Evolutionary conservation across 2,888 invertebrate species (phyloP).

Genomic region (Caenorhabditis afra): DNA sequence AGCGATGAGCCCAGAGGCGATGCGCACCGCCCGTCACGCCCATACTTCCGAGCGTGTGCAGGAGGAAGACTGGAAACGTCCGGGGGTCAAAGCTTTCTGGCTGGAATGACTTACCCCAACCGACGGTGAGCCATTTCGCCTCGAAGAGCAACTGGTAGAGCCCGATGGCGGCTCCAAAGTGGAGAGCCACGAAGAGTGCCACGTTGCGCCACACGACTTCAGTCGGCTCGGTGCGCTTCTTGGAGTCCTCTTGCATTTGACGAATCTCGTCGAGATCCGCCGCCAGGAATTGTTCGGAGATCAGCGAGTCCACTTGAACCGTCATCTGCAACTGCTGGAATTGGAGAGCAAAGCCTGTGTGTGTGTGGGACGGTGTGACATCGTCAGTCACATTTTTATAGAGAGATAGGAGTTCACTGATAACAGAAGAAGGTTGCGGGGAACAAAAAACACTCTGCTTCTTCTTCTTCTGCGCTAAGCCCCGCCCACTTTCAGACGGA

Average conservation of each 20-base stretch:
- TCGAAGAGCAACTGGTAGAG: constrained; percentile 71
- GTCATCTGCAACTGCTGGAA: no score
- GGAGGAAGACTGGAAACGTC: constrained; percentile 64
- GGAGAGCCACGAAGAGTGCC: constrained; percentile 72
- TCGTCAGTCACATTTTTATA: no score
- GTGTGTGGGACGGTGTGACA: no score
- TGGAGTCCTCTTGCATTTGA: constrained; percentile 63
- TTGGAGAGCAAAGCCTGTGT: no score
- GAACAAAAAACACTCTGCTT: neutral
- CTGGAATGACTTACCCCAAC: constrained; percentile 69
- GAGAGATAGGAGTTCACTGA: neutral
- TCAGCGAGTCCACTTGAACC: constrained; percentile 47
- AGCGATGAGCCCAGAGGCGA: constrained; percentile 90
- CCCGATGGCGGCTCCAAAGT: constrained; percentile 75
- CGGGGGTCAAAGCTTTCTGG: neutral
- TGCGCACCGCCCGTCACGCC: constrained; percentile 96
- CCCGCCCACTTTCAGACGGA: neutral
- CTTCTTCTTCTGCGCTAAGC: neutral
- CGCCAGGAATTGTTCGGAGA: constrained; percentile 63
- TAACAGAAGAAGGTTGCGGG: neutral
- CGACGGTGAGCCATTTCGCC: constrained; percentile 76
- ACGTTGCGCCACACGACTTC: constrained; percentile 79
- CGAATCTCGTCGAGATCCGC: constrained; percentile 74
- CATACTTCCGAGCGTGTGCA: constrained; percentile 84
- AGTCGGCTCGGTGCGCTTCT: constrained; percentile 59